Base-by-base conservation (phyloP, 1,140 invertebrate species). In the Drosophila cardini region DNA sequence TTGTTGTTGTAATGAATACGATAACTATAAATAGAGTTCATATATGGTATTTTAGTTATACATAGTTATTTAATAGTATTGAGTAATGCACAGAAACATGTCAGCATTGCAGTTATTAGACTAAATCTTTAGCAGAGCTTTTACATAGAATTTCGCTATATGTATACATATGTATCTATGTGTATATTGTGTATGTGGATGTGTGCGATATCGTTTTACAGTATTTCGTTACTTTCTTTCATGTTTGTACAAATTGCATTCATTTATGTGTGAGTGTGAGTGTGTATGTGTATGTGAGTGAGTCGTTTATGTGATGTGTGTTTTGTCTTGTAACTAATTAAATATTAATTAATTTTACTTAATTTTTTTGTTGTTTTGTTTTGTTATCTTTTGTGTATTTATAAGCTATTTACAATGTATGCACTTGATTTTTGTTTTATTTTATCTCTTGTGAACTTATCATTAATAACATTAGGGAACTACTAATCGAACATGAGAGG, bases 81-180 rank as follows among this genome's bases (percentile, higher is more conserved):
- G 81, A 86, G 84, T 86, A 82, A 86, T 86, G 82, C 82, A 81
- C 82, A 84, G 67, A 76, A 74, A 83, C 76, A 53, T 69, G 63
- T 87, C 72, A 87, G 83, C 83, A 86, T 83, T 87, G 60, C 50
- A 53, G 50, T 53, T 75, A 57, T 72, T 86, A 78, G 64, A 72
- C 73, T 76, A 87, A 83, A 76, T 36, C 7, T 57, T 71, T 71
- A 75, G 72, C 67, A 75, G 67, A 64, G 67, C 53, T 64, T 72
- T 69, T 70, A 63, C 5, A 57, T 70, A 65, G 63, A 86, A 86
- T 86, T 86, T 86, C 64, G 45, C 83, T 86, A 86, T 55, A 60
- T 76, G 57, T 78, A 48, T 80, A 68, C 52, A 80, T 70, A 76
- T 68, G 63, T 40, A 61, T 73, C 36, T 67, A 13, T 46, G 32